Base-by-base conservation (phyloP, 2,888 invertebrate species). In the Drosophila yooni region DNA sequence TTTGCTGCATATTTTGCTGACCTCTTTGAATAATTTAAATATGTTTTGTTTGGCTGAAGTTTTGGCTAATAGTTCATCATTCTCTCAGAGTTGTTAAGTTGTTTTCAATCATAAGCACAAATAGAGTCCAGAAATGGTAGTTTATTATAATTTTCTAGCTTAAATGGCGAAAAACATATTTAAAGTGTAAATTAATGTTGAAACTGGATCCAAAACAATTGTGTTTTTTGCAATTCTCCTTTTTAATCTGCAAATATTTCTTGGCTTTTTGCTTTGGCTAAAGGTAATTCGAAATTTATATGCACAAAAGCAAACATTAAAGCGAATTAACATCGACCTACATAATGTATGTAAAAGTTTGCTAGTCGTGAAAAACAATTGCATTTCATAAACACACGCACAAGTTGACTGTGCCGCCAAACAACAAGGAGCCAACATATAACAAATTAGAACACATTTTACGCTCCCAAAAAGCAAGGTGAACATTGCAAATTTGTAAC, bases 401-500 rank as follows among this genome's bases (percentile, higher is more conserved):
- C 70, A 74, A 72, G 66, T 56, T 38, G 21, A 21, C 29, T 71
- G 54, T 54, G 71, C 69, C 68, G 1, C 21, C 21, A 52, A 40
- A 29, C 63, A 77, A 74, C 29, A 68, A 61, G 52, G 43, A 38
- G 43, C 54, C 60, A 67, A 70, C 65, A 69, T 70, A 66, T 74
- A 71, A 75, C 74, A 86, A 88, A 83, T 86, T 71, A 71, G 64
- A 70, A 65, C 68, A 81, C 73, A 81, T 83, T 83, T 77, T 77
- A 68, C 71, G 60, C 29, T 48, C 31, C 51, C 57, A 57, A 66
- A 59, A 70, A 63, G 33, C 43, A 53, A 56, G 62, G 69, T 54
- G 70, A 67, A 56, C 57, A 58, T 69, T 78, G 70, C 78, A 77
- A 89, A 89, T 88, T 89, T 87, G 81, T 87, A 81, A 76, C 74